phyloP scores from a whole-genome alignment of 2,888 invertebrate genomes.

The Artemia sinica region DNA sequence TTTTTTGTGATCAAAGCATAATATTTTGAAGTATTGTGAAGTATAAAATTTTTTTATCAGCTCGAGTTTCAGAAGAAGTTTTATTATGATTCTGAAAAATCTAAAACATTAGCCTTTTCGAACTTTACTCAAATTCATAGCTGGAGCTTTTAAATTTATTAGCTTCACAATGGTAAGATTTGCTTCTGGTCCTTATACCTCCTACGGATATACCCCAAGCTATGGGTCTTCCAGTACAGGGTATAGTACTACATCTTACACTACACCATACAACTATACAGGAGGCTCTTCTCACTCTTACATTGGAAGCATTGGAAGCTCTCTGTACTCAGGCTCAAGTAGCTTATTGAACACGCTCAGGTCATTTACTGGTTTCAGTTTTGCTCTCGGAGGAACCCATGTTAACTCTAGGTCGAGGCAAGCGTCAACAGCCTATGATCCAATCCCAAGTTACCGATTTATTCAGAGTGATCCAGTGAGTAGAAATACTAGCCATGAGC shows the following conservation, averaged over 20 bases:
- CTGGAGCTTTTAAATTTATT: no score
- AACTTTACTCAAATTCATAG: no score
- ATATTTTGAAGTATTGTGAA: no score
- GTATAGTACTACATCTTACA: not conserved
- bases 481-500: not conserved
- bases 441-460: not conserved
- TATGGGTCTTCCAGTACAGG: no score
- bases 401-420: not conserved
- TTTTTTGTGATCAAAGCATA: no score
- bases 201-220: no score
- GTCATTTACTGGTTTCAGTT: not conserved
- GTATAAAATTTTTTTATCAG: no score
- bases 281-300: not conserved
- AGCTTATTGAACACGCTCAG: slow-evolving; percentile 4
- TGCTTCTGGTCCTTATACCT: no score
- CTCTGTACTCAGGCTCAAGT: not conserved
- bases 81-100: no score
- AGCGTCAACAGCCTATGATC: not conserved
- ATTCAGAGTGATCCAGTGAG: not conserved
- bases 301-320: slow-evolving; percentile 5
- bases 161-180: no score
- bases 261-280: not conserved
- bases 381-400: not conserved
- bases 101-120: no score
- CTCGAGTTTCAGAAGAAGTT: no score